Evolutionary conservation across 2,888 invertebrate species (phyloP).

Genomic region (Pyrrhia umbra): DNA sequence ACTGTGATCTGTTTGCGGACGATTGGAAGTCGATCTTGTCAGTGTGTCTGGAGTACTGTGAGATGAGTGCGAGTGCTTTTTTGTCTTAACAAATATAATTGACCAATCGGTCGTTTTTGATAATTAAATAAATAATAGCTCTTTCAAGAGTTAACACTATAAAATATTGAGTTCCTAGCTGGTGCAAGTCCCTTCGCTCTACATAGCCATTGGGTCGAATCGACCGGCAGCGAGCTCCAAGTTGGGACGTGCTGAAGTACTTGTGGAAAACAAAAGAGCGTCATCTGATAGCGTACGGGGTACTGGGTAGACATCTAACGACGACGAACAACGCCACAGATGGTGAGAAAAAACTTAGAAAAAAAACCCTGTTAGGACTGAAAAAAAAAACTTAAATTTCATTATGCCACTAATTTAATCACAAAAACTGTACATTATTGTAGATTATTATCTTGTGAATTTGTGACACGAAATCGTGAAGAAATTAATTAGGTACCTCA

Average conservation of each 20-base stretch:
- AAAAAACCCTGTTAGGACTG: constrained; percentile 15
- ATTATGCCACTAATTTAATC: constrained; percentile 9
- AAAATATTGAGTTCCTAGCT: constrained; percentile 18
- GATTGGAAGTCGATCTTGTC: too few species aligned
- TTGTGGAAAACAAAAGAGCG: constrained; percentile 79
- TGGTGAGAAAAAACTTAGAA: not conserved
- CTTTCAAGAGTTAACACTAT: constrained; percentile 10
- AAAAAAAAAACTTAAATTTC: not conserved
- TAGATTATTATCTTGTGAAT: constrained; percentile 4
- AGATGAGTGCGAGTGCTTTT: too few species aligned
- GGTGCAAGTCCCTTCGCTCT: constrained; percentile 62
- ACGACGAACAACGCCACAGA: constrained; percentile 33
- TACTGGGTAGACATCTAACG: constrained; percentile 29
- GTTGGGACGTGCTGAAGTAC: constrained; percentile 78
- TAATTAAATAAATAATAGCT: constrained; percentile 1
- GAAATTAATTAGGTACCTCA: constrained; percentile 8
- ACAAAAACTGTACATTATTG: constrained; percentile 7
- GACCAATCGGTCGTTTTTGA: too few species aligned
- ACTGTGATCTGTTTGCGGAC: too few species aligned
- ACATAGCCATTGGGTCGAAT: constrained; percentile 64
- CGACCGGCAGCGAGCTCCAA: constrained; percentile 57
- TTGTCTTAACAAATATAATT: too few species aligned
- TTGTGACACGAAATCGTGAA: not conserved
- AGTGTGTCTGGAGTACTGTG: too few species aligned
- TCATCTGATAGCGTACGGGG: constrained; percentile 74